Evolutionary conservation across 1,140 invertebrate species (phyloP), one percentile per base, ranked within the genome.

Genomic region (Cecropterus lyciades): DNA sequence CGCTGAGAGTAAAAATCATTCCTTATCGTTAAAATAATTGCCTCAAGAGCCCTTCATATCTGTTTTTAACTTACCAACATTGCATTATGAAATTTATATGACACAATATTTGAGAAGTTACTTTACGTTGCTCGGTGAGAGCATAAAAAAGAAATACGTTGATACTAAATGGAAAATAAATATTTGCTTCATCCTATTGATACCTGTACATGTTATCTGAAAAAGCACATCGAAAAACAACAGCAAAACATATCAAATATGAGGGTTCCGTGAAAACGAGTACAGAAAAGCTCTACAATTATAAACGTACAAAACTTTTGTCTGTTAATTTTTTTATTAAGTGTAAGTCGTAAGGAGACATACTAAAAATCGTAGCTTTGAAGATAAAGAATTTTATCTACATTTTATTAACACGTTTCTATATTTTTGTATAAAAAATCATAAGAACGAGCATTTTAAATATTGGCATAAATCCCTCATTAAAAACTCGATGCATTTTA

Each of bases 191-290:
- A 42, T 49, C 24, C 56, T 87, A 91, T 89, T 91, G 89, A 91
- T 91, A 91, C 89, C 89, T 89, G 89, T 87, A 87, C 72, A 71
- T 56, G 75, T 73, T 81, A 83, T 84, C 85, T 89, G 87, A 71
- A 84, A 89, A 86, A 77, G 81, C 89, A 91, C 85, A 87, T 75
- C 68, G 68, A 86, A 83, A 84, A 77, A n/a, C 37, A 57, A 86
- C 72, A 79, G 67, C 67, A 86, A 77, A 75, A 73, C 72, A 73
- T 59, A 55, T 76, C 75, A 76, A 77, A 79, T 74, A 56, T 75
- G 75, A 85, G 83, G 84, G 74, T 78, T 53, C 69, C 73, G 75
- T 71, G 77, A 75, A 69, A 64, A 65, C 10, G 37, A 67, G 20
- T 17, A 30, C 16, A 20, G 20, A 20, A 20, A 20, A 20, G n/a